These are phyloP conservation scores for Parauchenoglanis punctatus DNA, from an alignment of 2,797 vertebrate species.

Conservation along the genomic window DNA sequence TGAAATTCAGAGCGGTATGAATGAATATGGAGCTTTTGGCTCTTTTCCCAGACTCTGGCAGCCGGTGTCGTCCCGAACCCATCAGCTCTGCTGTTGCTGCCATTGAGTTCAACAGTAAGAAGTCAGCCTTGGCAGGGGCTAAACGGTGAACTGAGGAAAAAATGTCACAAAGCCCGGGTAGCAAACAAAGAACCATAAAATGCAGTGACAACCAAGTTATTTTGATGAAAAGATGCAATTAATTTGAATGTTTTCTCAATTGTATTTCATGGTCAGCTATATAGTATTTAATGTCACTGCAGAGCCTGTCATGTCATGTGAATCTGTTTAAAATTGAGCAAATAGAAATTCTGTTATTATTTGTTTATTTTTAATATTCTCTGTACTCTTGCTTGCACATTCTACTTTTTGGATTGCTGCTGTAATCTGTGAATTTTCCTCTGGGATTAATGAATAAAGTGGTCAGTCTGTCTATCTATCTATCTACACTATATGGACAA, in stretches of 20 bases:
- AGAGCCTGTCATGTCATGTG: neutral
- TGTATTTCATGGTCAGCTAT: constrained; percentile 7
- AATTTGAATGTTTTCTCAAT: constrained; percentile 38
- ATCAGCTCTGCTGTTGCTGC: constrained; percentile 52
- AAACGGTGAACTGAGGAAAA: constrained; percentile 56
- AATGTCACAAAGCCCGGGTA: constrained; percentile 56
- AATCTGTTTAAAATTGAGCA: neutral
- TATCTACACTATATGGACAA: neutral
- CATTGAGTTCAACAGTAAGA: constrained; percentile 49
- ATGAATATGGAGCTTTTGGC: constrained; percentile 59
- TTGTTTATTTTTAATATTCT: no score
- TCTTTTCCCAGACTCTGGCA: constrained; percentile 62
- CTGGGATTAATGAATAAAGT: no score
- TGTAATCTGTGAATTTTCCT: no score
- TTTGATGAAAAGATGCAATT: constrained; percentile 38
- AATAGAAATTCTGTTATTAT: neutral
- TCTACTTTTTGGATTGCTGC: no score
- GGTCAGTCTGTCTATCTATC: neutral
- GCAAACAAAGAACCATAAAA: constrained; percentile 54
- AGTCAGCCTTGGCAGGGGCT: constrained; percentile 59
- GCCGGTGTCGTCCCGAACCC: constrained; percentile 56
- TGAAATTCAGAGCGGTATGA: constrained; percentile 21
- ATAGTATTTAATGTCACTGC: neutral
- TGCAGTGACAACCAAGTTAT: constrained; percentile 20
- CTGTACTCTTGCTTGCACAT: no score